Percentiles rank a stretch among this genome's conserved stretches.
Conservation (phyloP, 2,113 vertebrate species). For the Cardinalis cardinalis region DNA sequence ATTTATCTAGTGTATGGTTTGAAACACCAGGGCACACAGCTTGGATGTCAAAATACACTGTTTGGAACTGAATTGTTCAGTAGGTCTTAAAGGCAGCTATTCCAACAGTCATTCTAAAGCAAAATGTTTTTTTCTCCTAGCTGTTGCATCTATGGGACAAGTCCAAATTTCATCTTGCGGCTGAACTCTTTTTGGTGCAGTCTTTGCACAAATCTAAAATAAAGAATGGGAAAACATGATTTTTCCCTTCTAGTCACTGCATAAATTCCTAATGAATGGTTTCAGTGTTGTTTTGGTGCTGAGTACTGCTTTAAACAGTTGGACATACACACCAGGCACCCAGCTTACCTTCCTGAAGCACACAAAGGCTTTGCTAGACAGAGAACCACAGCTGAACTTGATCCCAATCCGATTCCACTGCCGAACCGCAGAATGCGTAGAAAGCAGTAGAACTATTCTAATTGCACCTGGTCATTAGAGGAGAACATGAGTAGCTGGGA, state of each 20-base stretch:
- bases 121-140: neutral
- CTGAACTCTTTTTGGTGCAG: neutral
- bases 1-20: constrained; percentile 30
- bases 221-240: neutral
- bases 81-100: neutral
- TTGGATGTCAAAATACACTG: neutral
- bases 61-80: neutral
- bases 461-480: neutral
- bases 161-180: neutral
- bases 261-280: neutral
- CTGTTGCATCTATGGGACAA: neutral
- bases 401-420: neutral
- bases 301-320: neutral
- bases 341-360: neutral
- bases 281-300: neutral
- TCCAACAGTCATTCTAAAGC: neutral
- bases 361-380: neutral
- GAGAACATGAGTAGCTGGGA: neutral
- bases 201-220: neutral
- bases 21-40: neutral
- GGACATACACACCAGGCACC: neutral
- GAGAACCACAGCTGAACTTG: neutral
- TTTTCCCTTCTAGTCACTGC: neutral
- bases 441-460: neutral
- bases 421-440: neutral